Evolutionary conservation across 2,888 invertebrate genomes (phyloP).

Genomic region (Coremacera marginata): DNA sequence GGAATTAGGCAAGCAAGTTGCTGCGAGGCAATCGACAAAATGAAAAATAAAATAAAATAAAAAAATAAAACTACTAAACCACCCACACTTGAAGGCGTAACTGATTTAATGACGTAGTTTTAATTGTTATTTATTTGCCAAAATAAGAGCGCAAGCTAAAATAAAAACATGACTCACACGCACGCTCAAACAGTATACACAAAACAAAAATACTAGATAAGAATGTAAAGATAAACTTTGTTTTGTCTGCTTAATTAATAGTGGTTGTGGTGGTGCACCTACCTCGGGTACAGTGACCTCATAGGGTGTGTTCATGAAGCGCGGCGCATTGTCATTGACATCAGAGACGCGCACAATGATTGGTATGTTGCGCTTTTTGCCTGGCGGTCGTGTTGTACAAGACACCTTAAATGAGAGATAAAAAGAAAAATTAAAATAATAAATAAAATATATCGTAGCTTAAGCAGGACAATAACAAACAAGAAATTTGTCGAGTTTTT

Average conservation of each 20-base stretch:
- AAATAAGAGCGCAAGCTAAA: not conserved
- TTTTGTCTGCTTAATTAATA: not conserved
- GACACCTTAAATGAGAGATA: constrained; percentile 73
- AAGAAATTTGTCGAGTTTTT: not conserved
- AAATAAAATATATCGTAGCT: not conserved
- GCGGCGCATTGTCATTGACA: constrained; percentile 90
- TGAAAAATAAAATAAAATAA: constrained; percentile 12
- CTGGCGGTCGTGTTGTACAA: constrained; percentile 83
- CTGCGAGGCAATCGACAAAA: not conserved
- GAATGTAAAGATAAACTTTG: not conserved
- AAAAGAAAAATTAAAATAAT: not conserved
- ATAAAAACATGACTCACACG: not conserved
- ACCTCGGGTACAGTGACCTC: constrained; percentile 89
- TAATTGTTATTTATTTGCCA: constrained; percentile 40
- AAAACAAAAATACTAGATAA: not conserved
- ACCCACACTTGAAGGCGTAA: not conserved
- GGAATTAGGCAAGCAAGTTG: not conserved
- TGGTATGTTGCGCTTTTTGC: constrained; percentile 86
- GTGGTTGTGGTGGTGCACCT: constrained; percentile 59
- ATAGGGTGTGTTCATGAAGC: constrained; percentile 87
- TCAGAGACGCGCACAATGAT: constrained; percentile 91
- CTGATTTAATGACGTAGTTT: constrained; percentile 9
- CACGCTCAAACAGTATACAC: not conserved
- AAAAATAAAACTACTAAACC: not conserved
- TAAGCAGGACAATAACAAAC: no score